Evolutionary conservation across 2,797 vertebrate species (phyloP), one percentile per base, ranked within the genome.

Genomic region (Arnoldichthys spilopterus): DNA sequence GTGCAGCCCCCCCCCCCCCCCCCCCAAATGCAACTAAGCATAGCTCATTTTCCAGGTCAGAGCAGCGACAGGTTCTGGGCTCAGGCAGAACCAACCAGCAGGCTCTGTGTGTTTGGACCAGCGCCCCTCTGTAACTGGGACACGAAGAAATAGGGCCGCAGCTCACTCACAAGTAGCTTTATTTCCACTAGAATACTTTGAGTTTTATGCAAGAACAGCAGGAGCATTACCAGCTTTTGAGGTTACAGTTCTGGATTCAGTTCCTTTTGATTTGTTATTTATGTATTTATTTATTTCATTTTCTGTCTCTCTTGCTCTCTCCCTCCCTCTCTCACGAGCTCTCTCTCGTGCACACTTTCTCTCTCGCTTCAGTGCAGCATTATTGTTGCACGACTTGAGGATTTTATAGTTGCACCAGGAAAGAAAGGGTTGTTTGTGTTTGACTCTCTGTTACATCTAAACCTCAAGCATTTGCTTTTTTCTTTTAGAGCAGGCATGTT

Each of bases 41-140:
- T 87, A 86, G 90, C 88, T 90, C 88, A 78, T 87, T 91, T 90
- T 92, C 86, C 90, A 92, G 90, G 90, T 93, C 90, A 90, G 85
- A 85, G 87, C 87, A 89, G 87, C 86, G 88, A 85, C 87, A 91
- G 90, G 89, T 91, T 92, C 86, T 93, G 88, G 87, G 88, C 87
- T 89, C 83, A 66, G 90, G 88, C 83, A 72, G 86, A 90, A 91
- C 89, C 89, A 90, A 89, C 86, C 84, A 88, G 89, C 73, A 76
- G 56, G 77, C 53, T 74, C 68, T 68, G 83, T 86, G 89, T 90
- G 82, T 85, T 87, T 92, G 90, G 90, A 93, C 89, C 58, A 78
- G 78, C 12, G 74, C 90, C 90, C 90, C 86, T 70, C 86, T 90
- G 88, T 91, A 92, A 92, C 81, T 94, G 90, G 92, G 79, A 80